Evolutionary conservation across 1,140 invertebrate species (phyloP), one percentile per base, ranked within the genome.

Genomic region (Drosophila orena): DNA sequence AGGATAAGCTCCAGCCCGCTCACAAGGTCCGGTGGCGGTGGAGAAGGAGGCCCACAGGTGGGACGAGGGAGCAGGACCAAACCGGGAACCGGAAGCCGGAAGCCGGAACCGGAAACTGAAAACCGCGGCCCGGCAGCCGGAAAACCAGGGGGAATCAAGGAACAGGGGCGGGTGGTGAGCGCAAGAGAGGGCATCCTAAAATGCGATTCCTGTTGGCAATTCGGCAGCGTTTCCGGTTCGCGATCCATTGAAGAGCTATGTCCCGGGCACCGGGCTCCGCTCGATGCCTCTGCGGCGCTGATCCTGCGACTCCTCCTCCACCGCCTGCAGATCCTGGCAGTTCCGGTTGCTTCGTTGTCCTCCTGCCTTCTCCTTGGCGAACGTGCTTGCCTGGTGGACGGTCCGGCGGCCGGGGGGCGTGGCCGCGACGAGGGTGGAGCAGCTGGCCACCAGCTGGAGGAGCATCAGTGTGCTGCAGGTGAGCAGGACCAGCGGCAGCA

Each of bases 401-500:
- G 20, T 58, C 43, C 20, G 49, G 42, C 20, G 17, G 53, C 43
- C 38, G 20, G 22, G 43, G 69, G 54, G 37, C 59, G 54, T 61
- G 58, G 40, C 44, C 42, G 22, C 14, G 24, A 42, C 24, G 27
- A 43, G 54, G 42, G 38, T n/a, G 27, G 49, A 35, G 54, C 52
- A 49, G 22, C 46, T 49, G 46, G 54, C 38, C 6, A 59, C 40
- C 54, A 56, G 24, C 20, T 64, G 66, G 30, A 79, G 15, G 3
- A 81, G 42, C 11, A 81, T 52, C 49, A 80, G 47, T 1, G 77
- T 35, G 35, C 73, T 53, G 65, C 65, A 73, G 5, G 73, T 68
- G 15, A 80, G 54, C 40, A 88, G 20, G 37, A 91, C 52, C 40
- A 91, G 46, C 15, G 89, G 50, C 11, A 91, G 43, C 14, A 91